Evolutionary conservation across 2,888 invertebrate genomes (phyloP), one percentile per base, ranked within the genome.

Genomic region (Hartigia nigra): DNA sequence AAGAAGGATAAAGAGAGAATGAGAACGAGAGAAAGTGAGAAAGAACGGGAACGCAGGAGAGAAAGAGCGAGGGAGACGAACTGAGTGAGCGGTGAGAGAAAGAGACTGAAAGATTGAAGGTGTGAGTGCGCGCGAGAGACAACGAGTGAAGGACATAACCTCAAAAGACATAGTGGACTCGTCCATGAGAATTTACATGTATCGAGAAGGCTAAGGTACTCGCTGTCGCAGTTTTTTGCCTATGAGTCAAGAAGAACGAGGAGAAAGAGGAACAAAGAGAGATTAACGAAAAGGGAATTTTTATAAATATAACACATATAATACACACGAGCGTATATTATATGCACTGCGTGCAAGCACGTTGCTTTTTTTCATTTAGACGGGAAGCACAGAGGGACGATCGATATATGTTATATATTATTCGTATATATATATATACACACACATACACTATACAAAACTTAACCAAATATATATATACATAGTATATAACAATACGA

Each of bases 81-180:
- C 55, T 55, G 74, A 74, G 31, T 37, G 69, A 11, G 32, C 23
- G 77, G 23, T 55, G 55, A 23, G 34, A n/a, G 37, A 35, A 55
- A 12, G 23, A 70, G 31, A 32, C 9, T n/a, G 55, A 36, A 37
- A 37, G 34, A 32, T 36, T 69, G 70, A 34, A 76, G 35, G 74
- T 69, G 39, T n/a, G 74, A n/a, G 35, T 23, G 36, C 23, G 37
- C 31, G 35, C 36, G 23, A 31, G 35, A 76, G 31, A 31, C 32
- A 76, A 31, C 37, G 76, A 76, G 69, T 12, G n/a, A n/a, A 74
- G 11, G 14, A 74, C 74, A 11, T 35, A 31, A 74, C 74, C 35
- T 34, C 23, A 55, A 55, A 55, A 23, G 55, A 55, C 23, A 55
- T 23, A 23, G 55, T 23, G 55, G 2, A 55, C 55, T 23, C 55